Evolutionary conservation across 2,113 vertebrate species (phyloP).

Genomic region (Amphilophus citrinellus): DNA sequence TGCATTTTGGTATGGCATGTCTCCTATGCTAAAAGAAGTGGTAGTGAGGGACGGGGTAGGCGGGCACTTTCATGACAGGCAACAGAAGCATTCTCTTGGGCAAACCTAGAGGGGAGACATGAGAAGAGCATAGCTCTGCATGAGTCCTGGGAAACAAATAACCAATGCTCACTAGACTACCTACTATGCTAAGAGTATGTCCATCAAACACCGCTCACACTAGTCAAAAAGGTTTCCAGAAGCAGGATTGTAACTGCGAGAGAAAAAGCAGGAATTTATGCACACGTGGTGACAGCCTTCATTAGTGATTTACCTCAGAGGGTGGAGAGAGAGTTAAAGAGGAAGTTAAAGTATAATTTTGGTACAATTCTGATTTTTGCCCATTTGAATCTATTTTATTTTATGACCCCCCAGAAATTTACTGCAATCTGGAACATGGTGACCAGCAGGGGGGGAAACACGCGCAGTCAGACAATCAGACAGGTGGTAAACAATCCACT

Average conservation of each 20-base stretch:
- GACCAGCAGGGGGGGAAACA: background rate
- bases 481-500: background rate
- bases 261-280: slow-evolving; percentile 21
- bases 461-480: background rate
- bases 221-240: slow-evolving; percentile 23
- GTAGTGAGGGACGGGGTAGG: slow-evolving; percentile 98
- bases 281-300: slow-evolving; percentile 7
- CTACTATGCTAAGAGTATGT: slow-evolving; percentile 28
- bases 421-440: background rate
- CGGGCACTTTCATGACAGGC: slow-evolving; percentile 99
- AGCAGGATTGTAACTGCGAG: slow-evolving; percentile 7
- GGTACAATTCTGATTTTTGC: background rate
- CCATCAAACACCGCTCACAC: slow-evolving; percentile 21
- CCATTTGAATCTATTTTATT: background rate
- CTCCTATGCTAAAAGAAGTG: slow-evolving; percentile 97
- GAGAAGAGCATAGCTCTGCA: slow-evolving; percentile 90
- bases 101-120: slow-evolving; percentile 98
- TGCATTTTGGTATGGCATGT: slow-evolving; percentile 58
- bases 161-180: slow-evolving; percentile 22
- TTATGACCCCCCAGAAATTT: background rate
- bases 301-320: slow-evolving; percentile 20
- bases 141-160: slow-evolving; percentile 83
- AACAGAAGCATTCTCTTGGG: slow-evolving; percentile 99
- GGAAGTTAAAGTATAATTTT: background rate
- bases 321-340: slow-evolving; percentile 10